Conservation (phyloP, 1,140 invertebrate genomes). For the Cylas formicarius region DNA sequence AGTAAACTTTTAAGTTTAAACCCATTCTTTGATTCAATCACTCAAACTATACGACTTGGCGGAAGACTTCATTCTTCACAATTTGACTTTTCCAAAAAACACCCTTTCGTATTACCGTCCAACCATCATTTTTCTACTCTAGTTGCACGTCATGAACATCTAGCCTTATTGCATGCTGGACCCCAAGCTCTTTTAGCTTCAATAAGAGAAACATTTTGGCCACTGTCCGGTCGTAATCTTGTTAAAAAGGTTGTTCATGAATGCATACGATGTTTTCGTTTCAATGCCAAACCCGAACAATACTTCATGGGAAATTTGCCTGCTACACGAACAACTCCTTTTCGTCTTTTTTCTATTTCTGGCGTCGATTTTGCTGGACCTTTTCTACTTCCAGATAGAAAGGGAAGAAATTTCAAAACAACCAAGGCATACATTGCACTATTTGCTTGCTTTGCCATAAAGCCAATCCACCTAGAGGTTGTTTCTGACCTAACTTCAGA, state of each 20-base stretch:
- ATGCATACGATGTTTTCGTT: conserved; percentile 36
- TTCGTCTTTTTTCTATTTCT: conserved; percentile 21
- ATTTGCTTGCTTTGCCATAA: conserved; percentile 21
- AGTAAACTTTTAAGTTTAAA: conserved; percentile 10
- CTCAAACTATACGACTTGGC: conserved; percentile 26
- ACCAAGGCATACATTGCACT: conserved; percentile 28
- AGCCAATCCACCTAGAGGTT: conserved; percentile 36
- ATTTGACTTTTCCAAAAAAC: conserved; percentile 20
- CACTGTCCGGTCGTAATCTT: conserved; percentile 15
- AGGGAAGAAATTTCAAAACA: conserved; percentile 24
- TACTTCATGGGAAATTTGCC: conserved; percentile 16
- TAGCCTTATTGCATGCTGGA: conserved; percentile 25
- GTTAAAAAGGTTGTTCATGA: conserved; percentile 17
- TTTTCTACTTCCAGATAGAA: conserved; percentile 24
- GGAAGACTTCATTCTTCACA: conserved; percentile 25
- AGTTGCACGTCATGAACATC: conserved; percentile 25
- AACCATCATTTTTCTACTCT: conserved; percentile 21
- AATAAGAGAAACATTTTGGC: conserved; percentile 28
- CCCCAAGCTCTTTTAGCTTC: conserved; percentile 18
- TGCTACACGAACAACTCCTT: neutral
- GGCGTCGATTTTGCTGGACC: conserved; percentile 39
- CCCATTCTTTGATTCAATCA: conserved; percentile 26
- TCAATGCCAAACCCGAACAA: conserved; percentile 18
- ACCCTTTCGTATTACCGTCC: conserved; percentile 30
- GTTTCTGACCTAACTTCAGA: conserved; percentile 29